A percentile compares a stretch with the other conserved stretches of the same genome.
Conservation (phyloP, 2,888 invertebrate species). For the Patella ulyssiponensis region DNA sequence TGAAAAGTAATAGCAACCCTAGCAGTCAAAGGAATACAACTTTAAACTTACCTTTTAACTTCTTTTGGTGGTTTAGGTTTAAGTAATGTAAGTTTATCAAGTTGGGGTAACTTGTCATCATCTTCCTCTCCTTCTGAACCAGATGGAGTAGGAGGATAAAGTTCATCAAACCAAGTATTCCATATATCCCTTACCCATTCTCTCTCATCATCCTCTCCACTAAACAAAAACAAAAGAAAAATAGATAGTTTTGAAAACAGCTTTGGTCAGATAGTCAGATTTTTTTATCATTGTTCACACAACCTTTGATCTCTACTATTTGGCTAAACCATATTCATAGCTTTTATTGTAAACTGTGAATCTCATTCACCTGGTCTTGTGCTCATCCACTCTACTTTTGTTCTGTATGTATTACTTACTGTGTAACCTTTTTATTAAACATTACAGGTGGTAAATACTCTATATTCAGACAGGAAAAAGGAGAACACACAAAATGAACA, state of each 20-base stretch:
- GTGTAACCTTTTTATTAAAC: too few species aligned
- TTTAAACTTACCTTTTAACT: background rate
- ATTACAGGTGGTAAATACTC: too few species aligned
- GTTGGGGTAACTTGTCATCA: conserved; percentile 13
- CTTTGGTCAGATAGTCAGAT: background rate
- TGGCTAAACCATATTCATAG: background rate
- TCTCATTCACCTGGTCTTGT: too few species aligned
- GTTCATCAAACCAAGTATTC: conserved; percentile 72
- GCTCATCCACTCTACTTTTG: background rate
- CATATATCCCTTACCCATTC: conserved; percentile 70
- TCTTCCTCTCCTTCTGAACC: conserved; percentile 61
- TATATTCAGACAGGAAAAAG: too few species aligned
- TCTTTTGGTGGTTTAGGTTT: conserved; percentile 6
- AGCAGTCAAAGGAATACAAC: too few species aligned
- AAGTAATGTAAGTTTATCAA: conserved; percentile 3
- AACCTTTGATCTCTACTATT: background rate
- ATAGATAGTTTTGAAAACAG: background rate
- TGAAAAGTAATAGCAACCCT: too few species aligned
- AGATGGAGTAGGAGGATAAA: conserved; percentile 66
- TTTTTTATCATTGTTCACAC: background rate
- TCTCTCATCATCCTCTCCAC: conserved; percentile 51
- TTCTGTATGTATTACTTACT: too few species aligned
- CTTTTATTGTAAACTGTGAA: background rate
- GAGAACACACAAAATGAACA: too few species aligned
- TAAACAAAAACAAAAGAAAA: conserved; percentile 29